These are phyloP conservation scores for Coendou prehensilis DNA, from an alignment of 2,797 vertebrate genomes.

Conservation along the genomic window DNA sequence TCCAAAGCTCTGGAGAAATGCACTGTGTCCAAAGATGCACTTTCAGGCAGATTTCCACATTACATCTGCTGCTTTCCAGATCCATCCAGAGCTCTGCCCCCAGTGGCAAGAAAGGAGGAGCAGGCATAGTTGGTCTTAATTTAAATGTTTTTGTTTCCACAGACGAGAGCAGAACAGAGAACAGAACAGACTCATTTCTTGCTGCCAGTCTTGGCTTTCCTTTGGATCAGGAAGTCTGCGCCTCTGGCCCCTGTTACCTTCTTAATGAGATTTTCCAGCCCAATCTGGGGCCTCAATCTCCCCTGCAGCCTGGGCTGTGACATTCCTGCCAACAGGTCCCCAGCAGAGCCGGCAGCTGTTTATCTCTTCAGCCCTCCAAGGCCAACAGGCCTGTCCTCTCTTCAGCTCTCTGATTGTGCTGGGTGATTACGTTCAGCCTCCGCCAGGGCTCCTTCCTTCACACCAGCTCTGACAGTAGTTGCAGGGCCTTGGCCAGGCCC, in stretches of 20 bases:
- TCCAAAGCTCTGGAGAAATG: background rate
- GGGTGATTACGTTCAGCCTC: background rate
- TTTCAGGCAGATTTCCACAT: background rate
- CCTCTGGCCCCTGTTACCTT: background rate
- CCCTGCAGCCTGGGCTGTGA: background rate
- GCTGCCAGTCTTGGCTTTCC: rapidly evolving
- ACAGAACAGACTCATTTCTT: background rate
- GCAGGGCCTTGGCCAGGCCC: background rate
- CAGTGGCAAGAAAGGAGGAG: background rate
- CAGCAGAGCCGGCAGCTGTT: background rate
- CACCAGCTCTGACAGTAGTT: background rate
- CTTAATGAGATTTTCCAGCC: background rate
- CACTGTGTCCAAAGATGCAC: rapidly evolving
- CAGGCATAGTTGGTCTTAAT: background rate
- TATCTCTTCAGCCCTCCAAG: background rate
- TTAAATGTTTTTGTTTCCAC: background rate
- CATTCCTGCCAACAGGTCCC: background rate
- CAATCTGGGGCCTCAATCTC: background rate
- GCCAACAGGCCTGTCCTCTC: no score
- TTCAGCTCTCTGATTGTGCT: rapidly evolving
- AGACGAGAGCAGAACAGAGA: background rate
- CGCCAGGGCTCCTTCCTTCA: background rate
- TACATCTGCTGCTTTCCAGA: background rate
- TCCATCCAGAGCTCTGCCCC: background rate
- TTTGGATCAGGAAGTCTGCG: background rate